Conservation (phyloP, 1,140 invertebrate genomes). For the Brachionus asplanchnoidis region DNA sequence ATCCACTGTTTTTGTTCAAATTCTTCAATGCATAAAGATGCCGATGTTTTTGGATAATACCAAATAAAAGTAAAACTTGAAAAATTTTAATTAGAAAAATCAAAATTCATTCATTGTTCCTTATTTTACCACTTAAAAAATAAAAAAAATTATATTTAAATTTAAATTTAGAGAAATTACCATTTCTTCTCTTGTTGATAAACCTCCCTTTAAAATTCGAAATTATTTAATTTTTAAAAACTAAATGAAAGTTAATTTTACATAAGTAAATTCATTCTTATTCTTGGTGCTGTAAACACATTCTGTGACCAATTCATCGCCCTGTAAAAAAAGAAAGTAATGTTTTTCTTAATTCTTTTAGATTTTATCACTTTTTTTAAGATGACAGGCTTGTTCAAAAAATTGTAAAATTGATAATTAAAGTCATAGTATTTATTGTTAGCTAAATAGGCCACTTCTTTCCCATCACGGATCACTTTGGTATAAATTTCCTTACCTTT, state of each 20-base stretch:
- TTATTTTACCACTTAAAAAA: not conserved
- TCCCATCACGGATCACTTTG: constrained; percentile 10
- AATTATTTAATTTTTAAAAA: no score
- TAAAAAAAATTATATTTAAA: not conserved
- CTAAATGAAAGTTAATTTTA: not conserved
- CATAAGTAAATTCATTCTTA: not conserved
- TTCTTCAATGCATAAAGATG: not conserved
- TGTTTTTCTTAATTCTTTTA: not conserved
- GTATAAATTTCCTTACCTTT: constrained; percentile 4
- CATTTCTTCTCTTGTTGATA: not conserved
- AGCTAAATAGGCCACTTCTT: not conserved
- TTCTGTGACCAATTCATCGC: not conserved
- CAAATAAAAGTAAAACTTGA: not conserved
- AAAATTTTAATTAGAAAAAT: not conserved
- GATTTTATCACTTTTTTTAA: not conserved
- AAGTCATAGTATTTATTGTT: constrained; percentile 30
- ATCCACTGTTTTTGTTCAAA: not conserved
- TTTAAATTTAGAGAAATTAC: not conserved
- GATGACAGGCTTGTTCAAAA: constrained; percentile 9
- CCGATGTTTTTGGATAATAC: not conserved
- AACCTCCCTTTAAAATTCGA: not conserved
- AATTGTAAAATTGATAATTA: constrained; percentile 36
- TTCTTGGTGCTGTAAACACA: constrained; percentile 14
- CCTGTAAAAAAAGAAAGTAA: not conserved
- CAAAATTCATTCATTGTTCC: not conserved